These are phyloP conservation scores for Caloenas nicobarica DNA, from an alignment of 2,113 vertebrate species.

Conservation along the genomic window DNA sequence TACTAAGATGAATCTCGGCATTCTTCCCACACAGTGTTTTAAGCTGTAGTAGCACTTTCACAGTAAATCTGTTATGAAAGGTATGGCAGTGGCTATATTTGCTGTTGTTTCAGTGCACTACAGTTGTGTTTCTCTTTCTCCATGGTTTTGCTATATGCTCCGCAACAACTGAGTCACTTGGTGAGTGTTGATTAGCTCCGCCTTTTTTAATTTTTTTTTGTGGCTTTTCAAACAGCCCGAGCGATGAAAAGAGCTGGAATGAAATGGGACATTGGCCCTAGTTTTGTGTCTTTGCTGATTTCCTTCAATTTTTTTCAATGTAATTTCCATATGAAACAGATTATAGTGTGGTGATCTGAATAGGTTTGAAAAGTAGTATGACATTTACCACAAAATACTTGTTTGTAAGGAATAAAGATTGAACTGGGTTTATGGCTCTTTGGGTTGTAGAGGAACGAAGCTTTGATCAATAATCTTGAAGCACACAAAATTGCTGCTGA, in stretches of 20 bases:
- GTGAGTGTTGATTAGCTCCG: neutral
- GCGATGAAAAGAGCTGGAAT: neutral
- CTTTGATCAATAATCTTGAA: neutral
- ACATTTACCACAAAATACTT: neutral
- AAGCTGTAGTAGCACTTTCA: conserved; percentile 47
- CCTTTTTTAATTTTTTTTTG: neutral
- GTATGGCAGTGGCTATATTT: conserved; percentile 48
- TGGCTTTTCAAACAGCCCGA: neutral
- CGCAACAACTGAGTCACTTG: neutral
- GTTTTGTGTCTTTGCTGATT: conserved; percentile 44
- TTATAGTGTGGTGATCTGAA: neutral
- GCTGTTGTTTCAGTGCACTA: neutral
- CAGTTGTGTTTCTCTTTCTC: neutral
- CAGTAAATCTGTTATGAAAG: conserved; percentile 36
- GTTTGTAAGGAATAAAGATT: neutral
- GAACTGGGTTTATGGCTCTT: neutral
- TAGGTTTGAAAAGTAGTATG: neutral
- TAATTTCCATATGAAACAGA: conserved; percentile 53
- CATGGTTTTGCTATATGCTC: neutral
- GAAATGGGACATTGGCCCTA: neutral
- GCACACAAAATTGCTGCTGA: neutral
- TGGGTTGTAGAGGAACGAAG: neutral
- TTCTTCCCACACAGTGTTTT: neutral
- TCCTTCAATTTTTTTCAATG: conserved; percentile 37
- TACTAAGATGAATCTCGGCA: neutral